Conservation (phyloP, 2,113 vertebrate genomes). For the Xenopus laevis region DNA sequence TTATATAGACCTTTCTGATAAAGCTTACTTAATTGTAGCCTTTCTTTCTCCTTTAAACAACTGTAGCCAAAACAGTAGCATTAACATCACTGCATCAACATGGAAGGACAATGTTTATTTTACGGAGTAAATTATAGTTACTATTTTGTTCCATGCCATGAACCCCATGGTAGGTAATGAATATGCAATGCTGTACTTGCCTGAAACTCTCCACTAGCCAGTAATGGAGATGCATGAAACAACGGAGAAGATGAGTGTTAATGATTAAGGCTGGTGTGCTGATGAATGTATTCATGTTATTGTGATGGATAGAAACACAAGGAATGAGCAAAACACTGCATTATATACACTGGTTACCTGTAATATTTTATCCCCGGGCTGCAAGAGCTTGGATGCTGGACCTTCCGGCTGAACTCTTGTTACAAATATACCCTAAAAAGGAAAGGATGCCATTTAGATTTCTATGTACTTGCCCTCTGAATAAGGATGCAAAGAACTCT, state of each 20-base stretch:
- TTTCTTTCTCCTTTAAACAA: too few species aligned
- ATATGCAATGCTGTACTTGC: conserved; percentile 3
- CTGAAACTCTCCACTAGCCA: conserved; percentile 22
- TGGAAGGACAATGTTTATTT: too few species aligned
- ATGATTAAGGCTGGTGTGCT: neutral
- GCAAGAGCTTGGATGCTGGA: conserved; percentile 87
- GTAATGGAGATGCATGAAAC: conserved; percentile 20
- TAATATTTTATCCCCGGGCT: conserved; percentile 92
- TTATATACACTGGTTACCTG: conserved; percentile 65
- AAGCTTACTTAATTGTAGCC: too few species aligned
- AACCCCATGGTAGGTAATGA: too few species aligned
- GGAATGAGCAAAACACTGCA: conserved; percentile 17
- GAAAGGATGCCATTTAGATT: neutral
- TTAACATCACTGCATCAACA: too few species aligned
- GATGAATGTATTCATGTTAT: neutral
- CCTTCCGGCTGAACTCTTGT: conserved; percentile 94
- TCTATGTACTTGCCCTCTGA: too few species aligned
- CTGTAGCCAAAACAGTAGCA: too few species aligned
- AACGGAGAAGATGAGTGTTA: conserved; percentile 15
- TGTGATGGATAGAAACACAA: neutral
- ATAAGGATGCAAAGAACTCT: too few species aligned
- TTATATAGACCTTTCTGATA: too few species aligned
- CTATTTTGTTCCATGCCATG: too few species aligned
- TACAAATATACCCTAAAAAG: conserved; percentile 91
- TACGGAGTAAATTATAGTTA: too few species aligned